A percentile compares a stretch with the other conserved stretches of the same genome.
Evolutionary conservation across 2,888 invertebrate genomes (phyloP).

Genomic region (Adela reaumurella): DNA sequence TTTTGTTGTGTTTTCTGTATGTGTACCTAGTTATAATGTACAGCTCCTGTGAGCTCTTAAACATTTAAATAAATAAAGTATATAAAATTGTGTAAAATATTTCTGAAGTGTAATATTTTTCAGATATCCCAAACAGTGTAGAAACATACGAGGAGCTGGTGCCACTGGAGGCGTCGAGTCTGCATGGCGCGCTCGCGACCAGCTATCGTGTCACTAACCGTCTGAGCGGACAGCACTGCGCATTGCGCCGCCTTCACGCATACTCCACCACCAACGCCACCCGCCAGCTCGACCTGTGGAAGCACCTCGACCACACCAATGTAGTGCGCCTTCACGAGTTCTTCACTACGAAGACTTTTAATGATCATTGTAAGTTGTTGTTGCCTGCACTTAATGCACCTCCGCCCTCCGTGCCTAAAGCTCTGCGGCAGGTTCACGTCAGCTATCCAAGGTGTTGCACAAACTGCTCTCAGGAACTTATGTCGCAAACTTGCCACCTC

Average conservation of each 20-base stretch:
- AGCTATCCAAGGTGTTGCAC: too few species aligned
- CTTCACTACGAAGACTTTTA: slow-evolving; percentile 93
- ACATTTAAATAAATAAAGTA: too few species aligned
- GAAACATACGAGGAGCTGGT: slow-evolving; percentile 87
- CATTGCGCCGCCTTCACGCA: slow-evolving; percentile 85
- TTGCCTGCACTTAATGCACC: too few species aligned
- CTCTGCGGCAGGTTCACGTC: too few species aligned
- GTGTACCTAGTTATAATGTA: too few species aligned
- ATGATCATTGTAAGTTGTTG: slow-evolving; percentile 80
- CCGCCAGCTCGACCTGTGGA: slow-evolving; percentile 94
- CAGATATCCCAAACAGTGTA: slow-evolving; percentile 81
- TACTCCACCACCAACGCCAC: slow-evolving; percentile 73
- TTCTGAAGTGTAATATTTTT: slow-evolving; percentile 13
- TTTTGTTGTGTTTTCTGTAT: too few species aligned
- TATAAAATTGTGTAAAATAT: too few species aligned
- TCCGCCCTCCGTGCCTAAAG: too few species aligned
- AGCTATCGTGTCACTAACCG: slow-evolving; percentile 88
- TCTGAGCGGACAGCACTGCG: slow-evolving; percentile 82
- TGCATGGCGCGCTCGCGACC: slow-evolving; percentile 71
- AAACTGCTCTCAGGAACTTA: too few species aligned
- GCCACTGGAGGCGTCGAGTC: slow-evolving; percentile 70
- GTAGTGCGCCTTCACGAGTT: slow-evolving; percentile 89
- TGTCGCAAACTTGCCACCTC: too few species aligned
- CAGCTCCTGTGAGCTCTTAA: too few species aligned
- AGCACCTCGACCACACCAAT: slow-evolving; percentile 91